Conservation (phyloP, 2,113 vertebrate genomes). For the Phainopepla nitens region DNA sequence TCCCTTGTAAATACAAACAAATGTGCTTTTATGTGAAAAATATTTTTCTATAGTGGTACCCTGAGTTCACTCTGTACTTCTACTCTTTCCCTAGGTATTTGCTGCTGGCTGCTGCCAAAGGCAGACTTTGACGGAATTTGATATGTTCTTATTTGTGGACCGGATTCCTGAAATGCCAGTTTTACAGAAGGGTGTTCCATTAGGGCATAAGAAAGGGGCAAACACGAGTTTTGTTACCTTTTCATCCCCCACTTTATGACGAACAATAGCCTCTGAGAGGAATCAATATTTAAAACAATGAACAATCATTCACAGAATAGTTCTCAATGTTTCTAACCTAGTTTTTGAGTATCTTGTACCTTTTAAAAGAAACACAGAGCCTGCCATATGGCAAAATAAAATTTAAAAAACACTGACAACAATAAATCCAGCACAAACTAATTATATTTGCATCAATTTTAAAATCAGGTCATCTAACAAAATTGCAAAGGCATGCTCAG, state of each 20-base stretch:
- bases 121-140: neutral
- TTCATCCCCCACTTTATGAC: neutral
- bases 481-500: neutral
- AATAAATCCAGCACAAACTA: neutral
- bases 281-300: neutral
- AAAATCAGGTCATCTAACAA: neutral
- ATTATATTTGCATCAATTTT: neutral
- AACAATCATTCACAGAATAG: neutral
- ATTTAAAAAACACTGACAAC: neutral
- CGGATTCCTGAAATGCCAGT: neutral
- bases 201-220: neutral
- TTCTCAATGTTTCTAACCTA: neutral
- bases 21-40: neutral
- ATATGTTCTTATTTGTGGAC: neutral
- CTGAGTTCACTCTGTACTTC: neutral
- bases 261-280: neutral
- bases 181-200: neutral
- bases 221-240: neutral
- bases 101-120: neutral
- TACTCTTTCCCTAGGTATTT: neutral
- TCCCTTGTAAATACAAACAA: neutral
- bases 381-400: slow-evolving; percentile 1
- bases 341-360: neutral
- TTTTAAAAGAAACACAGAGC: neutral
- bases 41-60: neutral